phyloP scores from a whole-genome alignment of 2,888 invertebrate genomes.

The Perithous albicinctus region DNA sequence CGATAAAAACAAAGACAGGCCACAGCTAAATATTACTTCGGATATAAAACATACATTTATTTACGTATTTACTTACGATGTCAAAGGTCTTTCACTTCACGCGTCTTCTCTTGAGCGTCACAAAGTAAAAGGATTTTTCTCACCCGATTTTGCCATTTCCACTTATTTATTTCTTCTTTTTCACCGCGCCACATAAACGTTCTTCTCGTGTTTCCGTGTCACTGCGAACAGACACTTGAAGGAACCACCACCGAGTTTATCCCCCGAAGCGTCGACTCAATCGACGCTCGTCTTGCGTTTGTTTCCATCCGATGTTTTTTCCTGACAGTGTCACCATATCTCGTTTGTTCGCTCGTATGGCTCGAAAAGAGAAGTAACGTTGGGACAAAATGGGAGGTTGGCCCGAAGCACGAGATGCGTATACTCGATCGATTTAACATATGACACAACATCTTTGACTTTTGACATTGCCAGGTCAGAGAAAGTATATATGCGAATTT shows the following conservation, averaged over 20 bases:
- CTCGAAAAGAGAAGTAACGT: slow-evolving; percentile 5
- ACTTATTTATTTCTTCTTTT: not conserved
- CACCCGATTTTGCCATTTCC: slow-evolving; percentile 14
- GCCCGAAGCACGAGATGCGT: slow-evolving; percentile 1
- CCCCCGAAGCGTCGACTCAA: slow-evolving; percentile 22
- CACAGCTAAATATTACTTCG: no score
- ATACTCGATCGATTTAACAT: slow-evolving; percentile 27
- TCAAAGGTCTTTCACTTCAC: no score
- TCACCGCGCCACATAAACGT: slow-evolving; percentile 53
- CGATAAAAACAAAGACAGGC: no score
- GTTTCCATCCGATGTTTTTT: slow-evolving; percentile 30
- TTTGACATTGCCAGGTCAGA: slow-evolving; percentile 12
- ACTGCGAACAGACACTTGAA: slow-evolving; percentile 9
- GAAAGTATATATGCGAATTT: slow-evolving; percentile 40
- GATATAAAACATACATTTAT: not conserved
- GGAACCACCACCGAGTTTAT: slow-evolving; percentile 43
- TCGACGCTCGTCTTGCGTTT: slow-evolving; percentile 34
- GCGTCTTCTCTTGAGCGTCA: not conserved
- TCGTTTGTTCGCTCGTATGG: not conserved
- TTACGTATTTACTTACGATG: slow-evolving; percentile 18
- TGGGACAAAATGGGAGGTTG: slow-evolving; percentile 2
- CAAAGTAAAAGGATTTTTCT: slow-evolving; percentile 29
- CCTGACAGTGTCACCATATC: slow-evolving; percentile 8
- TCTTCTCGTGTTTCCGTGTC: slow-evolving; percentile 38
- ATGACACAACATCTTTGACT: slow-evolving; percentile 44